phyloP scores from a whole-genome alignment of 1,140 invertebrate species.

The Diachasmimorpha longicaudata region DNA sequence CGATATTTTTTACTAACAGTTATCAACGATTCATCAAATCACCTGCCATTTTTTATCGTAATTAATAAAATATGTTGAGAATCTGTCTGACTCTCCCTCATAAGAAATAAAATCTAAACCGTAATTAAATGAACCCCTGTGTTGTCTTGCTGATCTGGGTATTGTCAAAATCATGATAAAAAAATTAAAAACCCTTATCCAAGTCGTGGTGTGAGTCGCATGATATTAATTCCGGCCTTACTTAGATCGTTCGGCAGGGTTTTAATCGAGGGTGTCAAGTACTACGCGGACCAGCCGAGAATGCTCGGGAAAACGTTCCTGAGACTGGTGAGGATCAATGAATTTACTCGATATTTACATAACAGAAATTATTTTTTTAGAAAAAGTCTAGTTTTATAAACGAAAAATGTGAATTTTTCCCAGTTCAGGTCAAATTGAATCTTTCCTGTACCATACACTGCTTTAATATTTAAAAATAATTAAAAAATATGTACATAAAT shows the following conservation, averaged over 20 bases:
- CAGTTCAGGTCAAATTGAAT: no score
- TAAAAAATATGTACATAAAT: no score
- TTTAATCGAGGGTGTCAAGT: conserved; percentile 92
- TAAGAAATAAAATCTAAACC: neutral
- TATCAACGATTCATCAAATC: no score
- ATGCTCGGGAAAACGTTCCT: conserved; percentile 88
- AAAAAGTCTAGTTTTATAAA: no score
- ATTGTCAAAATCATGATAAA: neutral
- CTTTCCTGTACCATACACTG: no score
- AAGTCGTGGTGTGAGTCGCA: conserved; percentile 52
- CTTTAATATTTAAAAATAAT: no score
- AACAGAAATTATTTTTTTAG: no score
- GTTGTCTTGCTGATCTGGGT: neutral
- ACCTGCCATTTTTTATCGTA: no score
- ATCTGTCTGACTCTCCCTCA: neutral
- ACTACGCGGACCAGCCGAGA: conserved; percentile 86
- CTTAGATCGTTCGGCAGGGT: conserved; percentile 74
- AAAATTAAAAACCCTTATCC: conserved; percentile 31
- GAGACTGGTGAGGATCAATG: conserved; percentile 68
- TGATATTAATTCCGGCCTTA: conserved; percentile 62
- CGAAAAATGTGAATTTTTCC: no score
- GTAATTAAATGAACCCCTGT: neutral
- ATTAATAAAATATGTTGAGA: neutral
- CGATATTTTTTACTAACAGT: no score
- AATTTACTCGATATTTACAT: no score